These are phyloP conservation scores for Pangasius krempfi DNA, from an alignment of 2,797 vertebrate species.

Conservation along the genomic window DNA sequence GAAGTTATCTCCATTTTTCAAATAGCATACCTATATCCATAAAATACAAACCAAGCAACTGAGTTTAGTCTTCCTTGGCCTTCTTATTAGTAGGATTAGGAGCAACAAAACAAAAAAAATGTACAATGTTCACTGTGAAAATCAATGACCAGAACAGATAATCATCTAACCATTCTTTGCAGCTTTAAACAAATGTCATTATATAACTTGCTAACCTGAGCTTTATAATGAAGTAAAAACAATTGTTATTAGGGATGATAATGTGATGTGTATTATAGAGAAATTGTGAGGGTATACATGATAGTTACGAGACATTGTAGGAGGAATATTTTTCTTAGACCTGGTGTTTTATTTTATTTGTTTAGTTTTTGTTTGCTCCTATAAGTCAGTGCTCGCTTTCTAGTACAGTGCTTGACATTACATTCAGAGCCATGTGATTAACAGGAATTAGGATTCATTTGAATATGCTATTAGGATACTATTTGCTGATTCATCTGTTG, in stretches of 20 bases:
- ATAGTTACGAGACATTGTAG: too few relatives aligned
- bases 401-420: neutral
- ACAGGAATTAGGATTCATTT: neutral
- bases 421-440: neutral
- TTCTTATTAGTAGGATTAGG: neutral
- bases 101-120: constrained; percentile 12
- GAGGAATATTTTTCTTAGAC: too few relatives aligned
- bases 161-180: neutral
- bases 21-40: neutral
- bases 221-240: neutral
- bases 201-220: neutral
- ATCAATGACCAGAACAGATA: neutral
- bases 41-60: neutral
- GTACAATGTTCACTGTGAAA: neutral
- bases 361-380: neutral
- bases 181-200: neutral
- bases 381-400: neutral
- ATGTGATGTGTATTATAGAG: neutral
- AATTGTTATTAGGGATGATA: neutral
- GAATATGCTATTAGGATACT: neutral
- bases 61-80: neutral
- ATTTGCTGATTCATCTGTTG: neutral
- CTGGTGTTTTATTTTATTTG: neutral
- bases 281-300: neutral
- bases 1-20: constrained; percentile 9